A percentile compares a stretch with the other conserved stretches of the same genome.
These are phyloP conservation scores for Cololabis saira DNA, from an alignment of 2,113 vertebrate genomes.

Conservation along the genomic window DNA sequence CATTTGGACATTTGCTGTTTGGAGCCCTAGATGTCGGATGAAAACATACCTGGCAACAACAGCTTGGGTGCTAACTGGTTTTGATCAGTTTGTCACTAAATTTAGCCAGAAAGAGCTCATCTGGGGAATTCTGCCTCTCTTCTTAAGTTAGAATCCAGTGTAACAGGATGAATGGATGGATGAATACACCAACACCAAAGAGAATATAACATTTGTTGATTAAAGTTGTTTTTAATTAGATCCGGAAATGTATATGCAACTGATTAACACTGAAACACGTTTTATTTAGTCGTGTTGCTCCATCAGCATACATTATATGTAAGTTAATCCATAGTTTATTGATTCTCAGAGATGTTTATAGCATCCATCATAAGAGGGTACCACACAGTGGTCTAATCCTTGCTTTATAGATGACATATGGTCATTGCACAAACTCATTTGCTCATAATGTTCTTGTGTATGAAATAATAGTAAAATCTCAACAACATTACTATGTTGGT, in stretches of 20 bases:
- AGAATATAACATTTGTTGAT: neutral
- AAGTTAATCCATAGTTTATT: conserved; percentile 56
- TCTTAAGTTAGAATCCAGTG: neutral
- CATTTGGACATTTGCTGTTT: too few relatives aligned
- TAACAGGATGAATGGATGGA: neutral
- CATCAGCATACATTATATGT: conserved; percentile 26
- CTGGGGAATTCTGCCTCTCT: too few relatives aligned
- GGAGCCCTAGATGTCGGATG: too few relatives aligned
- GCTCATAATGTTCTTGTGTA: conserved; percentile 48
- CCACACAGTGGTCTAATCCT: conserved; percentile 34
- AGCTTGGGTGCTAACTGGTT: too few relatives aligned
- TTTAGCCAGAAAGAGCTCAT: too few relatives aligned
- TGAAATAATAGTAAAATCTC: conserved; percentile 60
- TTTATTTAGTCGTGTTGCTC: conserved; percentile 6
- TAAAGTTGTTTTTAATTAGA: too few relatives aligned
- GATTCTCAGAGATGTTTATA: conserved; percentile 54
- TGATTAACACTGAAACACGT: neutral
- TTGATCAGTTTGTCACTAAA: too few relatives aligned
- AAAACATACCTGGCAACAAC: too few relatives aligned
- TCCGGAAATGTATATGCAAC: neutral
- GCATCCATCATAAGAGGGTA: conserved; percentile 57
- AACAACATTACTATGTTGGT: conserved; percentile 45
- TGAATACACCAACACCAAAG: neutral
- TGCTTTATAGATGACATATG: conserved; percentile 49
- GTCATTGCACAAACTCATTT: conserved; percentile 41